Percentiles rank a stretch among this genome's conserved stretches.
Evolutionary conservation across 2,888 invertebrate genomes (phyloP).

Genomic region (Ferdinandea cuprea): DNA sequence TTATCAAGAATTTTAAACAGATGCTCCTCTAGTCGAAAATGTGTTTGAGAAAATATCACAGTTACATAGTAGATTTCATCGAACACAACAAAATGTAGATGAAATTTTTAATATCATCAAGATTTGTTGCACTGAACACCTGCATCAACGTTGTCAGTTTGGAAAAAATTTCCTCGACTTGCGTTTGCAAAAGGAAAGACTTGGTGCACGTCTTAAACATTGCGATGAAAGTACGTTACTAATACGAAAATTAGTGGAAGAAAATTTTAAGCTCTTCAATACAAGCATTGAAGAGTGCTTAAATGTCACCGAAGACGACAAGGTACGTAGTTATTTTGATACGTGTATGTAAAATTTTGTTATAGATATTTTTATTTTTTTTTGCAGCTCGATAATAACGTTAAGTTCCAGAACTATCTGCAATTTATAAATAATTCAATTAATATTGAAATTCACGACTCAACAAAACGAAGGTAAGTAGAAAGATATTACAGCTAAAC

Average conservation of each 20-base stretch:
- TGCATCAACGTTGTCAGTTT: constrained; percentile 88
- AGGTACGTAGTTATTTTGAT: not conserved
- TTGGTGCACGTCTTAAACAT: constrained; percentile 78
- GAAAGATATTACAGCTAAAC: not conserved
- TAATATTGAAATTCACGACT: constrained; percentile 34
- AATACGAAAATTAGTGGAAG: constrained; percentile 79
- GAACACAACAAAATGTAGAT: constrained; percentile 86
- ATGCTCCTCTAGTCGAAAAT: constrained; percentile 76
- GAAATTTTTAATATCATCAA: constrained; percentile 85
- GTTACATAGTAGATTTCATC: constrained; percentile 78
- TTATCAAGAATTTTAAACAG: constrained; percentile 72
- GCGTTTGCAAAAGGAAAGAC: constrained; percentile 79
- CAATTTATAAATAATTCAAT: constrained; percentile 42
- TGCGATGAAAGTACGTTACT: constrained; percentile 79
- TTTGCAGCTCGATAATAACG: not conserved
- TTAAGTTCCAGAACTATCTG: constrained; percentile 34
- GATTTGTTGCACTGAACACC: constrained; percentile 89
- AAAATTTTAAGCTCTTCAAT: constrained; percentile 80
- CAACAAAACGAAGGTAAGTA: constrained; percentile 41
- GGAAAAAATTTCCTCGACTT: constrained; percentile 80
- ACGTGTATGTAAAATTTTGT: no score
- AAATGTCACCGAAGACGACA: not conserved
- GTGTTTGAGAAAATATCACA: constrained; percentile 78
- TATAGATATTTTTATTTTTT: no score
- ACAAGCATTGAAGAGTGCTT: constrained; percentile 46